Percentiles rank a stretch among this genome's conserved stretches.
Conservation (phyloP, 2,888 invertebrate genomes). For the Synanthedon myopaeformis region DNA sequence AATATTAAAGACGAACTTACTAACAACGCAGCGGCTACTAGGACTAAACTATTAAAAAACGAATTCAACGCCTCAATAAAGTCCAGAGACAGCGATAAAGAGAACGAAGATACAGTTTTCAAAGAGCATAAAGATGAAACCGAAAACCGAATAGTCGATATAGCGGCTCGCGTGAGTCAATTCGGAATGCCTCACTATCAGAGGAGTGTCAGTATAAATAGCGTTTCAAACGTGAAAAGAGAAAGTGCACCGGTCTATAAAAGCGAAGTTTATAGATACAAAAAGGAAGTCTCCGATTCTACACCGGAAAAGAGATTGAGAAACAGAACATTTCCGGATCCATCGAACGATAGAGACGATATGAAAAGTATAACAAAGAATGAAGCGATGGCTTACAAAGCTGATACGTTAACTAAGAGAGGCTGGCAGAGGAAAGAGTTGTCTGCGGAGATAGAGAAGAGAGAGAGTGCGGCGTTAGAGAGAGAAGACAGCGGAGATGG, state of each 20-base stretch:
- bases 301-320: conserved; percentile 62
- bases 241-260: conserved; percentile 54
- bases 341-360: conserved; percentile 59
- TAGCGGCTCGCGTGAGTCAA: conserved; percentile 55
- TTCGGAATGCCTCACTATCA: conserved; percentile 58
- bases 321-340: conserved; percentile 63
- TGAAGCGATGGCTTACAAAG: conserved; percentile 52
- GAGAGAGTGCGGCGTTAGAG: conserved; percentile 51
- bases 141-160: conserved; percentile 52
- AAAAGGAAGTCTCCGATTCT: conserved; percentile 63
- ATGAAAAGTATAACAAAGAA: conserved; percentile 52
- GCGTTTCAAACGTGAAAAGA: conserved; percentile 46
- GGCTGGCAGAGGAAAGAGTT: conserved; percentile 49
- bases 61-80: conserved; percentile 67
- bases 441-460: conserved; percentile 44
- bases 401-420: conserved; percentile 53
- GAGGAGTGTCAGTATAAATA: conserved; percentile 54
- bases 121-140: conserved; percentile 34
- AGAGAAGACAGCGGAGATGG: conserved; percentile 38
- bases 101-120: conserved; percentile 65
- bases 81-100: conserved; percentile 79
- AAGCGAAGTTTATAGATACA: conserved; percentile 59
- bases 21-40: conserved; percentile 26
- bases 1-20: conserved; percentile 38
- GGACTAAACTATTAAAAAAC: conserved; percentile 49